phyloP scores from a whole-genome alignment of 2,797 vertebrate genomes.

The Bryconaethiops microstoma region DNA sequence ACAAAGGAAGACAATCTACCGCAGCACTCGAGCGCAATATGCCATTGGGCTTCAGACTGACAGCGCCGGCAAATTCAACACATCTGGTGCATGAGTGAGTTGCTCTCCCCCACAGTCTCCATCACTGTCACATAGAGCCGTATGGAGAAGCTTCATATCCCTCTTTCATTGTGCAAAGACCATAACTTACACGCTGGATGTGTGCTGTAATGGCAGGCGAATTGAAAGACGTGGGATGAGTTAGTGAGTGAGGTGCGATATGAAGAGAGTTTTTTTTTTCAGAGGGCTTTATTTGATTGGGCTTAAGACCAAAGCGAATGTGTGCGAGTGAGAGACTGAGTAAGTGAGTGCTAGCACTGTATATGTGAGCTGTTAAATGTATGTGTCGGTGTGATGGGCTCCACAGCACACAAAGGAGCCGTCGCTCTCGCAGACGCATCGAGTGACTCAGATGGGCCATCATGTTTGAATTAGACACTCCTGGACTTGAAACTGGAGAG shows the following conservation, averaged over 20 bases:
- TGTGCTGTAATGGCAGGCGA: slow-evolving; percentile 39
- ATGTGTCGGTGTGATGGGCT: slow-evolving; percentile 26
- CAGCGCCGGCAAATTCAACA: slow-evolving; percentile 39
- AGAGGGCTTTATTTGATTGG: slow-evolving; percentile 37
- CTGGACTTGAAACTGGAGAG: slow-evolving; percentile 25
- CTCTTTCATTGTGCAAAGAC: slow-evolving; percentile 34
- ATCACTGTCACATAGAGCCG: slow-evolving; percentile 38
- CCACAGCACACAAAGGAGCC: slow-evolving; percentile 44
- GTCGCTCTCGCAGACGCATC: slow-evolving; percentile 24
- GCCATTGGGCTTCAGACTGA: slow-evolving; percentile 41
- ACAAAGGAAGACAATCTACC: slow-evolving; percentile 57
- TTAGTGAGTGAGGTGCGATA: slow-evolving; percentile 34
- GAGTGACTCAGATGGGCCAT: slow-evolving; percentile 44
- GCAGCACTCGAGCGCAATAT: slow-evolving; percentile 42
- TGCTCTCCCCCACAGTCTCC: slow-evolving; percentile 39
- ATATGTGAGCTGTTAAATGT: slow-evolving; percentile 44
- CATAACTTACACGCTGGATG: slow-evolving; percentile 32
- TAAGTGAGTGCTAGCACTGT: not conserved
- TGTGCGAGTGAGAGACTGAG: slow-evolving; percentile 2
- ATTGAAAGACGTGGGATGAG: slow-evolving; percentile 16
- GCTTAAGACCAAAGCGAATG: slow-evolving; percentile 35
- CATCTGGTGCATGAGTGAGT: slow-evolving; percentile 41
- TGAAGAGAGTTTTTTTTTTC: slow-evolving; percentile 40
- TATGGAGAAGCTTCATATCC: slow-evolving; percentile 12
- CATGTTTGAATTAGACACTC: slow-evolving; percentile 49